Base-by-base conservation (phyloP, 1,140 invertebrate species). In the Gonioctena quinquepunctata region DNA sequence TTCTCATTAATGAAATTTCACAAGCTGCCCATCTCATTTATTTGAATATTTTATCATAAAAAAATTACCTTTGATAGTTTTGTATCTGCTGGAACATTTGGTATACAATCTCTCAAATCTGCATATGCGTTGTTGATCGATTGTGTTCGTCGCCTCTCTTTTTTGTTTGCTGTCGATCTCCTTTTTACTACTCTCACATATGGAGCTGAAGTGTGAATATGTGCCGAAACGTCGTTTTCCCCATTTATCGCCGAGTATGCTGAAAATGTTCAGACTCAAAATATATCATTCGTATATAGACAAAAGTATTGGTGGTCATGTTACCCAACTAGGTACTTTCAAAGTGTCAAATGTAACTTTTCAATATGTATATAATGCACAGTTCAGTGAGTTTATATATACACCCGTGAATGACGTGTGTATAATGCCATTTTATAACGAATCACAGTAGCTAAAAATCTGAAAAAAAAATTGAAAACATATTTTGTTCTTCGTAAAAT, bases 71-170 rank as follows among this genome's bases (percentile, higher is more conserved):
- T 96, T 6, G 93, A 95, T 54, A 97, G 83, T 84, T 98, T 98
- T 0, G 96, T 98, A 80, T 98, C 96, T 0, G 93, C 90, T 0
- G 96, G 96, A 4, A 98, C 96, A 79, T 98, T 97, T 0, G 97
- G 97, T 76, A 99, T 98, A 81, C 95, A 94, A 67, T 96, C 95
- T 2, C 96, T 84, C 0, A 98, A 86, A 79, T 95, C 92, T 0
- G 94, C 91, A 80, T 98, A 99, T 0, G 96, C 96, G 68, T 92
- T 96, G 84, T 99, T 99, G 73, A 99, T 97, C 73, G 93, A 96
- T 82, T 95, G 93, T 0, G 96, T 99, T 65, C 96, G 84, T 76
- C 96, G 82, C 48, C 96, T 84, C 82, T 98, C 96, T 82, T 98
- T 98, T 84, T 96, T 96, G 82, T 98, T 98, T 25, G 96, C 94